Percentiles rank a stretch among this genome's conserved stretches.
These are phyloP conservation scores for Drosophila sulfurigaster DNA, from an alignment of 1,140 invertebrate species.

Conservation along the genomic window DNA sequence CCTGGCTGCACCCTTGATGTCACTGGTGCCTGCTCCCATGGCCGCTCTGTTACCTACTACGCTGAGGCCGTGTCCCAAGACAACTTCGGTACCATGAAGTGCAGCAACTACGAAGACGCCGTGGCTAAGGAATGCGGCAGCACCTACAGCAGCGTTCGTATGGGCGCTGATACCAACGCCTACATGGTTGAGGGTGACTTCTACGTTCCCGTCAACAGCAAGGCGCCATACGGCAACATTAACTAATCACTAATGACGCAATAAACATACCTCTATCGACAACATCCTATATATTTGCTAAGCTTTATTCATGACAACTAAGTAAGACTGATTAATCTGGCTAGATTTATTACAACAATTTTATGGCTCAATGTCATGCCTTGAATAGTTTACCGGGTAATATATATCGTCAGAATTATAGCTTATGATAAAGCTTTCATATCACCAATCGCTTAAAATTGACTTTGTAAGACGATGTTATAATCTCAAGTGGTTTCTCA, in stretches of 20 bases:
- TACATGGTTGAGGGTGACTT: constrained; percentile 76
- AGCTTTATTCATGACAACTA: constrained; percentile 2
- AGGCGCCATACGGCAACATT: constrained; percentile 79
- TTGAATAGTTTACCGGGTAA: constrained; percentile 14
- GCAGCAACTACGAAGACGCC: constrained; percentile 54
- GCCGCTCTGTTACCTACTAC: constrained; percentile 86
- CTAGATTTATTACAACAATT: background rate
- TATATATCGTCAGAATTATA: background rate
- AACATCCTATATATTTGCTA: background rate
- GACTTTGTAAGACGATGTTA: background rate
- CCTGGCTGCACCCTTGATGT: constrained; percentile 86
- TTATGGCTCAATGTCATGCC: constrained; percentile 15
- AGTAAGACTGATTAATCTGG: constrained; percentile 2
- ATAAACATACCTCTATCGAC: constrained; percentile 31
- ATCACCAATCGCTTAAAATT: constrained; percentile 6
- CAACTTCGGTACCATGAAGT: constrained; percentile 69
- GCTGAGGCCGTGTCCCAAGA: constrained; percentile 85
- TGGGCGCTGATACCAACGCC: constrained; percentile 83
- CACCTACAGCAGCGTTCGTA: constrained; percentile 71
- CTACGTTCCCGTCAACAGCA: constrained; percentile 71
- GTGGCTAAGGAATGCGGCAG: constrained; percentile 58
- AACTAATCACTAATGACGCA: constrained; percentile 47
- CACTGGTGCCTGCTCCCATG: constrained; percentile 85
- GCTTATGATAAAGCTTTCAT: background rate
- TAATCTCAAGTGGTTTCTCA: background rate